Conservation (phyloP, 2,113 vertebrate species). For the Genyomyrus donnyi region DNA sequence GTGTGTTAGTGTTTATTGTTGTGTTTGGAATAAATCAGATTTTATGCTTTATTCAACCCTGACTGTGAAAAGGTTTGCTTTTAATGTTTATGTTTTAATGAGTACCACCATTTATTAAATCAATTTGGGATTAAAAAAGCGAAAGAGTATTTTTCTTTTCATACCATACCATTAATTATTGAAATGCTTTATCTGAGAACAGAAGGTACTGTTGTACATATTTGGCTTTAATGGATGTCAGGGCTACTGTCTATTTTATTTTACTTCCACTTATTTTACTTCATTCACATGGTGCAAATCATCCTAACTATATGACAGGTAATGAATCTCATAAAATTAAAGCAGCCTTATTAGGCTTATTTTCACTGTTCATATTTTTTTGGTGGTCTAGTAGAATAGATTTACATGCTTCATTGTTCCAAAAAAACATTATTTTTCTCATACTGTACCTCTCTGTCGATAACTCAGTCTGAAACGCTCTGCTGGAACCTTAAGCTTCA, state of each 20-base stretch:
- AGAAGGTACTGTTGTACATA: neutral
- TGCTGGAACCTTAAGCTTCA: neutral
- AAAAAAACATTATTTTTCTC: no score
- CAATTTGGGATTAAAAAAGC: neutral
- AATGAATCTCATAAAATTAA: constrained; percentile 38
- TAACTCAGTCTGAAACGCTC: neutral
- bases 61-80: neutral
- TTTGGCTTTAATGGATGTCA: neutral
- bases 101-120: constrained; percentile 14
- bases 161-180: neutral
- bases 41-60: neutral
- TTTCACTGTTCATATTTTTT: neutral
- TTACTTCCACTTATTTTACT: no score
- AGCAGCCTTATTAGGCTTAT: neutral
- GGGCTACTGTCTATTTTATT: no score
- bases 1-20: neutral
- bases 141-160: neutral
- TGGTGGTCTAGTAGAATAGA: neutral
- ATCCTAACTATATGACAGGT: constrained; percentile 28
- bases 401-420: neutral
- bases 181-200: neutral
- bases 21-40: neutral
- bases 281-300: neutral
- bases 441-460: no score
- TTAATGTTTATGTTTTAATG: constrained; percentile 37